Conservation (phyloP, 2,888 invertebrate genomes). For the Epsilonema sp. region DNA sequence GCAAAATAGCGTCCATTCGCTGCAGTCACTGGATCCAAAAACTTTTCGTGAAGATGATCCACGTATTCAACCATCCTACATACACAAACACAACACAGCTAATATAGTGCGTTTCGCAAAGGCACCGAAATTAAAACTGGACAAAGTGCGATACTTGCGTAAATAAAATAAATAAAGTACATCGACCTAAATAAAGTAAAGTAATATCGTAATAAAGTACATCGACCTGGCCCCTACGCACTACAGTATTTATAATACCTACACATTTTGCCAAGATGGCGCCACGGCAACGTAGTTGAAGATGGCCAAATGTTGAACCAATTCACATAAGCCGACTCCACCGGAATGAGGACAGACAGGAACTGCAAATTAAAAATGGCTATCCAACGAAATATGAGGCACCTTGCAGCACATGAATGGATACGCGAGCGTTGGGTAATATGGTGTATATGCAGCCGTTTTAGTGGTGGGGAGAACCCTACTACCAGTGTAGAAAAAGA, state of each 20-base stretch:
- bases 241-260: constrained; percentile 2
- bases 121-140: too few species aligned
- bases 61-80: constrained; percentile 57
- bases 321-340: constrained; percentile 78
- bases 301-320: constrained; percentile 73
- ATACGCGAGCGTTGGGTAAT: too few species aligned
- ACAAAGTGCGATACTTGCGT: background rate
- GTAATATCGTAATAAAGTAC: background rate
- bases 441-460: too few species aligned
- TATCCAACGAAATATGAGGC: too few species aligned
- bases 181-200: background rate
- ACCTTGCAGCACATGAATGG: too few species aligned
- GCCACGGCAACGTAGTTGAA: constrained; percentile 62
- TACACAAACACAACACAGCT: too few species aligned
- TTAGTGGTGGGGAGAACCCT: too few species aligned
- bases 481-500: too few species aligned
- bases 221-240: too few species aligned
- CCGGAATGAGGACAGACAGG: constrained; percentile 84
- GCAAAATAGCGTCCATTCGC: constrained; percentile 37
- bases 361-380: too few species aligned
- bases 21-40: constrained; percentile 49
- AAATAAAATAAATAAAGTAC: background rate
- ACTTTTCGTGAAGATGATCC: constrained; percentile 74
- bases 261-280: constrained; percentile 45
- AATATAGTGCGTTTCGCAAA: too few species aligned